Conservation (phyloP, 2,113 vertebrate genomes). For the Sinocyclocheilus anophthalmus region DNA sequence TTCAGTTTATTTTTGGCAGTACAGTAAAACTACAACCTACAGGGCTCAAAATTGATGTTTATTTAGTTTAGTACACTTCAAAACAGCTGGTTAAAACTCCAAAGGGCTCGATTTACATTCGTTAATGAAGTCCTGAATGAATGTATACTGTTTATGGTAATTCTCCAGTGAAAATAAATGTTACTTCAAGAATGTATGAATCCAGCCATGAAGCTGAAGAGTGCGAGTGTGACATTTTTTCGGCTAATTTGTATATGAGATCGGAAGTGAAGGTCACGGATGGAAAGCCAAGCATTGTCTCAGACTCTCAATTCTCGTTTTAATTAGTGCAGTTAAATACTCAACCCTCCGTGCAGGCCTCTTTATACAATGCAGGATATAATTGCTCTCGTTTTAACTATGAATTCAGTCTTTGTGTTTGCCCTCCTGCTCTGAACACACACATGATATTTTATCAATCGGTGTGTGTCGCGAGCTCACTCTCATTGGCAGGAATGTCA, state of each 20-base stretch:
- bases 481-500: not conserved
- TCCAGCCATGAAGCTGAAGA: slow-evolving; percentile 26
- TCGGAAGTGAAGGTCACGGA: slow-evolving; percentile 26
- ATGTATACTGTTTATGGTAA: slow-evolving; percentile 24
- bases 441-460: slow-evolving; percentile 6
- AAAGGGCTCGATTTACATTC: not conserved
- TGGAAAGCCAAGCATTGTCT: slow-evolving; percentile 5
- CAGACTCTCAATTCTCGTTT: slow-evolving; percentile 4
- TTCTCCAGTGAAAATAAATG: slow-evolving; percentile 22
- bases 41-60: slow-evolving; percentile 8
- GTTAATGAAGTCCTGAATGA: slow-evolving; percentile 12
- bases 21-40: not conserved
- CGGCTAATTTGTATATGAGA: slow-evolving; percentile 29
- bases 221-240: slow-evolving; percentile 28
- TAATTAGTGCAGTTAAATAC: slow-evolving; percentile 33
- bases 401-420: slow-evolving; percentile 23
- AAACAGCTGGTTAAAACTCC: slow-evolving; percentile 35
- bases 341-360: not conserved
- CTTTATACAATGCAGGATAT: slow-evolving; percentile 12
- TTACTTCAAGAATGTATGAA: slow-evolving; percentile 12
- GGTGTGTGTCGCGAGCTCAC: not conserved
- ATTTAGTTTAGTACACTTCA: slow-evolving; percentile 27
- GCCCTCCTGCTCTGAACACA: slow-evolving; percentile 1
- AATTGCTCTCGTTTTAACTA: not conserved
- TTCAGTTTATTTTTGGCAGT: not conserved